Conservation (phyloP, 2,113 vertebrate genomes). For the Bettongia penicillata region DNA sequence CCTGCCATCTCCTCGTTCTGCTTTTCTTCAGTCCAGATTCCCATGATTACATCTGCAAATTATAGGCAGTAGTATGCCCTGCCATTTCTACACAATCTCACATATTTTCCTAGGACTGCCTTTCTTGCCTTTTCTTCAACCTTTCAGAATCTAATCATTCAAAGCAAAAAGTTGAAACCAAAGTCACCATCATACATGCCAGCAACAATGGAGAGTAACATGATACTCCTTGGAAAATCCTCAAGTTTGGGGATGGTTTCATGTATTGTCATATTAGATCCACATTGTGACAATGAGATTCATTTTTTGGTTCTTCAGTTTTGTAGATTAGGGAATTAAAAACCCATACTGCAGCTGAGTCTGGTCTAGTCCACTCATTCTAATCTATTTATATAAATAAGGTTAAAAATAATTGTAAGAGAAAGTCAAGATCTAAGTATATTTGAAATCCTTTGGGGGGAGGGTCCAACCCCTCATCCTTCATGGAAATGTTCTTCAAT, state of each 20-base stretch:
- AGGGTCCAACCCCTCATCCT: neutral
- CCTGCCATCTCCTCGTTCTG: constrained; percentile 63
- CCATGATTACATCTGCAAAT: constrained; percentile 72
- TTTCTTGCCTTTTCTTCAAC: constrained; percentile 75
- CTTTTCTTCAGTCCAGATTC: constrained; percentile 77
- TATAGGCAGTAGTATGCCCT: constrained; percentile 70
- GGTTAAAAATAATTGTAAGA: neutral
- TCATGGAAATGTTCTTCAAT: constrained; percentile 6
- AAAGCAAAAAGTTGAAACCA: constrained; percentile 21
- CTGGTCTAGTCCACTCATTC: neutral
- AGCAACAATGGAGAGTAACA: neutral
- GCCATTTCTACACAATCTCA: constrained; percentile 73
- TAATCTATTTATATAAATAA: neutral
- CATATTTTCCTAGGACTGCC: constrained; percentile 64
- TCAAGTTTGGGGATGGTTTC: constrained; percentile 11
- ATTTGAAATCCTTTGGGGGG: neutral
- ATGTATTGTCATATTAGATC: constrained; percentile 11
- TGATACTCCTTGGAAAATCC: constrained; percentile 3
- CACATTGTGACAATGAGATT: neutral
- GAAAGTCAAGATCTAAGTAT: constrained; percentile 10
- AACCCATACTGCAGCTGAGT: neutral
- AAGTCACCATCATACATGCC: constrained; percentile 20
- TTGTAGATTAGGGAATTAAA: neutral
- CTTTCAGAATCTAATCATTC: constrained; percentile 54
- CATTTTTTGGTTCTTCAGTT: neutral